Evolutionary conservation across 2,888 invertebrate species (phyloP).

Genomic region (Zaprionus lineosus): DNA sequence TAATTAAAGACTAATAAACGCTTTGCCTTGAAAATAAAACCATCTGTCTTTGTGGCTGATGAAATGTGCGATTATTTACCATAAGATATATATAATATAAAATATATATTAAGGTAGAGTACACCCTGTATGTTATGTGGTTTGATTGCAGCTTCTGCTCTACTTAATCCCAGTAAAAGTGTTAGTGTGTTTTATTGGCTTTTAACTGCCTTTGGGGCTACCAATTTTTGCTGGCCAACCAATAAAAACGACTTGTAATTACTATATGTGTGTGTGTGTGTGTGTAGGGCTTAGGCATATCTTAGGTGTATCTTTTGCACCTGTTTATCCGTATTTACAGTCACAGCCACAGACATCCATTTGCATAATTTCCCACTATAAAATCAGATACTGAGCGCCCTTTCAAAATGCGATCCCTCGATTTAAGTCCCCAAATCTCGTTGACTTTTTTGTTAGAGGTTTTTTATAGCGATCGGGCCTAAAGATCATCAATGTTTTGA

Average conservation of each 20-base stretch:
- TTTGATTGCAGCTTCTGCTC: background rate
- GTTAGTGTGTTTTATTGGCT: conserved; percentile 72
- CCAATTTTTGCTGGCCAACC: conserved; percentile 55
- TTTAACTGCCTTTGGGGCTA: conserved; percentile 77
- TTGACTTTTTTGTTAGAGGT: conserved; percentile 19
- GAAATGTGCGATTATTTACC: too few relatives aligned
- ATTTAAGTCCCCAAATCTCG: too few relatives aligned
- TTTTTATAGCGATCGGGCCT: conserved; percentile 22
- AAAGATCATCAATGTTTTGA: conserved; percentile 61
- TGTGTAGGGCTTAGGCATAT: conserved; percentile 19
- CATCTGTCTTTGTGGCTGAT: too few relatives aligned
- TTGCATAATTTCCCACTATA: conserved; percentile 77
- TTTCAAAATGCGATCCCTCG: too few relatives aligned
- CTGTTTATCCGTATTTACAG: conserved; percentile 42
- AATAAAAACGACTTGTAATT: conserved; percentile 64
- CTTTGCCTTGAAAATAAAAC: too few relatives aligned
- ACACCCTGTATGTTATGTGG: too few relatives aligned
- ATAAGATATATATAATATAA: too few relatives aligned
- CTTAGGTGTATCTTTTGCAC: conserved; percentile 22
- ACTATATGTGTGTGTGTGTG: conserved; percentile 18
- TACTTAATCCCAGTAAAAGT: conserved; percentile 63
- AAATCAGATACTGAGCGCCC: conserved; percentile 38
- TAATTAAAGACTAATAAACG: too few relatives aligned
- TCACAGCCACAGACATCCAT: conserved; percentile 41
- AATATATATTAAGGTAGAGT: too few relatives aligned